Conservation (phyloP, 2,797 vertebrate genomes). For the Enteromius mattozi region DNA sequence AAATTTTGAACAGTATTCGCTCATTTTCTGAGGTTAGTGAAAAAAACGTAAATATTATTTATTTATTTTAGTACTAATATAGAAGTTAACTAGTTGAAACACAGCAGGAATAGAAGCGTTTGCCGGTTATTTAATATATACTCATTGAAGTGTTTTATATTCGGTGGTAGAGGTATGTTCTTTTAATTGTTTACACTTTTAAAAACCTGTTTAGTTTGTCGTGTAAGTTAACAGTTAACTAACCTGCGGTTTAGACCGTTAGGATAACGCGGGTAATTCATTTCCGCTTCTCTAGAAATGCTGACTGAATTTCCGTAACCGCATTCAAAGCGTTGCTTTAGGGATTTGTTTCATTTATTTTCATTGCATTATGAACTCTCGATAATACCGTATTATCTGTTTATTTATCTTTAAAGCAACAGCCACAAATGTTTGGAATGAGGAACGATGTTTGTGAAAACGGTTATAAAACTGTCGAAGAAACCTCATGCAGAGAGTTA, state of each 20-base stretch:
- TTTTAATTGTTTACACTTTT: not conserved
- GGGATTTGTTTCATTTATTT: not conserved
- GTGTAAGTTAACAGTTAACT: not conserved
- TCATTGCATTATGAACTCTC: not conserved
- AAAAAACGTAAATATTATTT: not conserved
- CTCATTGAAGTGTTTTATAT: not conserved
- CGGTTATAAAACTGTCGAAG: not conserved
- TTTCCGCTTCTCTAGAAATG: slow-evolving; percentile 11
- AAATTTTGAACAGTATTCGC: not conserved
- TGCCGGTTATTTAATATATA: not conserved
- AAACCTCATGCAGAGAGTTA: not conserved
- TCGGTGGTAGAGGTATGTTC: too few species aligned
- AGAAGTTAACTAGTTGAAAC: not conserved
- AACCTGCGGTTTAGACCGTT: not conserved
- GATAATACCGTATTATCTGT: not conserved
- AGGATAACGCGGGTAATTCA: not conserved
- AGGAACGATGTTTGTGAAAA: not conserved
- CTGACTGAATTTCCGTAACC: not conserved
- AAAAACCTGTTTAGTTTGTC: not conserved
- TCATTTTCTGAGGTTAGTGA: slow-evolving; percentile 35
- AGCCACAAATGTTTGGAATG: too few species aligned
- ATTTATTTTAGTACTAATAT: not conserved
- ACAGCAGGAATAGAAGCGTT: not conserved
- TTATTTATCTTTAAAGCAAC: not conserved
- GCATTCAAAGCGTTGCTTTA: not conserved